Evolutionary conservation across 1,140 invertebrate species (phyloP).

Genomic region (Brachionus sp.): DNA sequence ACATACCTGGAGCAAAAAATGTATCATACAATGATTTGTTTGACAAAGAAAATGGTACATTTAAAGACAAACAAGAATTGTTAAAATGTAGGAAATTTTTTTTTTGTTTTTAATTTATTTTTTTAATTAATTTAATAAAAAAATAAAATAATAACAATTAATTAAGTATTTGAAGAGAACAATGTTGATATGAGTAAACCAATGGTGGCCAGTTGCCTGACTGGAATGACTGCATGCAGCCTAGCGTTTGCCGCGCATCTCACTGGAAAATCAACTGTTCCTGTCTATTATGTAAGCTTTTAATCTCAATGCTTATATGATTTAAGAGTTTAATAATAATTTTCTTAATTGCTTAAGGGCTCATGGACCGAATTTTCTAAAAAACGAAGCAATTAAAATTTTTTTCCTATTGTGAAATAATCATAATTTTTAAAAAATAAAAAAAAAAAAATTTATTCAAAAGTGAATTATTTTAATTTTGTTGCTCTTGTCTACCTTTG

Average conservation of each 20-base stretch:
- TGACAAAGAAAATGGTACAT: neutral
- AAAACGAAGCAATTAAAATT: neutral
- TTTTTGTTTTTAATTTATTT: neutral
- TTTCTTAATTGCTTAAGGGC: constrained; percentile 3
- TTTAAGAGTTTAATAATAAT: neutral
- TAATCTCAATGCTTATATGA: neutral
- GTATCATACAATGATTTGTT: constrained; percentile 34
- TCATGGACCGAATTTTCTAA: constrained; percentile 40
- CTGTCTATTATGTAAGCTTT: constrained; percentile 27
- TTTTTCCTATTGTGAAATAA: neutral
- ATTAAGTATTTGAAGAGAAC: constrained; percentile 26
- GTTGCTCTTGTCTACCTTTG: constrained; percentile 30
- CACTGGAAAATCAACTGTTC: neutral
- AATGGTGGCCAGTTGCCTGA: constrained; percentile 19
- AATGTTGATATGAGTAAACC: constrained; percentile 19
- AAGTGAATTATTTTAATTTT: neutral
- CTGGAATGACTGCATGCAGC: constrained; percentile 42
- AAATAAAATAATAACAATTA: neutral
- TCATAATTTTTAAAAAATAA: neutral
- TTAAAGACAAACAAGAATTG: constrained; percentile 30
- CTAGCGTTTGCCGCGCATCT: constrained; percentile 39
- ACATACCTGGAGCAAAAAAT: constrained; percentile 23
- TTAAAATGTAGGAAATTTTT: neutral
- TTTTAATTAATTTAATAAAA: neutral
- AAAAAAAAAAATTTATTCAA: constrained; percentile 25